Base-by-base conservation (phyloP, 2,888 invertebrate genomes). In the Therioaphis trifolii region DNA sequence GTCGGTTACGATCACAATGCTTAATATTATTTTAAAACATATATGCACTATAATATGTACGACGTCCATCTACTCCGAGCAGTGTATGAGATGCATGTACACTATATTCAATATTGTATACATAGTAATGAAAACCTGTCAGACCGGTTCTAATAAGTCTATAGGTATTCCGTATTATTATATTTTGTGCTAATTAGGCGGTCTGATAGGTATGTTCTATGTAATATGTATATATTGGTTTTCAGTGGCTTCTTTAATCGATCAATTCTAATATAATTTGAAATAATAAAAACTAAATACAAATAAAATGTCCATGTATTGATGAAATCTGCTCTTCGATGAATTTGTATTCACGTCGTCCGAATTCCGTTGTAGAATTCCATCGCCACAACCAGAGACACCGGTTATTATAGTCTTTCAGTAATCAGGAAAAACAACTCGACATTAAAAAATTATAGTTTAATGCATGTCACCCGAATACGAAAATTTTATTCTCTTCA, bases 161-260 rank as follows among this genome's bases (percentile, higher is more conserved):
- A 15, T 18, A 24, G 27, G 21, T n/a, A n/a, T 74, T 40, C 15
- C n/a, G 21, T 35, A 61, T 40, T 74, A 82, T 82, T 72, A 74
- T 72, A 79, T 55, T 74, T 61, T 40, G 72, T 72, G 52, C 82
- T 82, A 82, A 82, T 82, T 82, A 74, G 74, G 63, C 52, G 74
- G 29, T 66, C 40, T n/a, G 49, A 49, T 61, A 27, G 18, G 18
- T 46, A 29, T 43, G 18, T 66, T n/a, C 9, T 58, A 24, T n/a
- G n/a, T 21, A 24, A n/a, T 27, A 15, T 14, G 24, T 21, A 43
- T 24, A n/a, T 12, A 40, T 46, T 21, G 21, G 49, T 46, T 72
- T 52, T 49, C n/a, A 49, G 46, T 49, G 15, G 11, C 0, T 9
- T 18, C 14, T 43, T 1, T 49, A 12, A 5, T 24, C 15, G 14